Evolutionary conservation across 2,888 invertebrate species (phyloP).

Genomic region (Hedychridium roseum): DNA sequence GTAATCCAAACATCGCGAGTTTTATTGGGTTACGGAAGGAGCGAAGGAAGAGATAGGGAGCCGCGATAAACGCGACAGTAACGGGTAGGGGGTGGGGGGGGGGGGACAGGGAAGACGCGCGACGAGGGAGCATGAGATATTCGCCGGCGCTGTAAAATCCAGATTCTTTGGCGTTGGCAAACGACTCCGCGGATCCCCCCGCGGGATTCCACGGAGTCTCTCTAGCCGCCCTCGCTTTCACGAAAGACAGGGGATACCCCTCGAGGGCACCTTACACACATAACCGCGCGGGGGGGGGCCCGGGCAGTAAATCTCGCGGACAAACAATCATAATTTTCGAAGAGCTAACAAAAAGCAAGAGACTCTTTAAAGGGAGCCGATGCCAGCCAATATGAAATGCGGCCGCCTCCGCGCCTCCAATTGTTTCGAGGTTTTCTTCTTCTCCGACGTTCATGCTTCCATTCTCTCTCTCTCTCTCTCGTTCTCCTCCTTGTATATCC

Average conservation of each 20-base stretch:
- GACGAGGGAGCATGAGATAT: conserved; percentile 11
- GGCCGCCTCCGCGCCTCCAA: conserved; percentile 58
- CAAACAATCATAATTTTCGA: conserved; percentile 63
- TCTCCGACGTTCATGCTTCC: conserved; percentile 17
- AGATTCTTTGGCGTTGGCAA: conserved; percentile 56
- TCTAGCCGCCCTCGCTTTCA: conserved; percentile 10
- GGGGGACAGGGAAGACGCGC: neutral
- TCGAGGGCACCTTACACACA: conserved; percentile 25
- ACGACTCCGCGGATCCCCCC: conserved; percentile 25
- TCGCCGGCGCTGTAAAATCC: conserved; percentile 43
- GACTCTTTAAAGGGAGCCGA: conserved; percentile 60
- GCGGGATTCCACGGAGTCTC: conserved; percentile 13
- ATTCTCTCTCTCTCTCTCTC: conserved; percentile 10
- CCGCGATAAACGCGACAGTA: no score
- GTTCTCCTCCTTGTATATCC: neutral
- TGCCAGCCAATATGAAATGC: conserved; percentile 57
- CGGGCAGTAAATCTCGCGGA: conserved; percentile 58
- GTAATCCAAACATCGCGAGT: conserved; percentile 25
- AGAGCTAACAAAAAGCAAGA: conserved; percentile 54
- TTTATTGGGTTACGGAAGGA: neutral
- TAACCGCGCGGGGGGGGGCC: conserved; percentile 33
- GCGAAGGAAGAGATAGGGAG: neutral
- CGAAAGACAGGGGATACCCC: conserved; percentile 20
- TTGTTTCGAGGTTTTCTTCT: conserved; percentile 58
- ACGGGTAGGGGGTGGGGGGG: neutral